Base-by-base conservation (phyloP, 2,888 invertebrate species). In the Pandemis heparana region DNA sequence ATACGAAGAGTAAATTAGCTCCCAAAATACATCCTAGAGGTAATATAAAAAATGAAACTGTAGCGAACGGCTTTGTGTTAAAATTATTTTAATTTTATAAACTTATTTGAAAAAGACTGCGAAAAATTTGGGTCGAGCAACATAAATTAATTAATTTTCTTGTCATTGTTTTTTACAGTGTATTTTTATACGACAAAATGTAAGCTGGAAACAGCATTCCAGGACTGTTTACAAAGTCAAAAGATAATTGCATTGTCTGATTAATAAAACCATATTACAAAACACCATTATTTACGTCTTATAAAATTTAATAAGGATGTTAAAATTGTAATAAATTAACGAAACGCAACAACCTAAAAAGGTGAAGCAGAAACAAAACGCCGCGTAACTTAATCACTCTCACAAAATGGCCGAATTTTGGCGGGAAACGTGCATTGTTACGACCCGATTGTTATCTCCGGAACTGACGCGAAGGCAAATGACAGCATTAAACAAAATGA, bases 401-500 rank as follows among this genome's bases (percentile, higher is more conserved):
- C 75, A 43, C 78, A 83, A 85, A 80, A 86, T 86, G 84, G 82
- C 83, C 81, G 75, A 78, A 75, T 81, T 84, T 84, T 81, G 82
- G 80, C 83, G 84, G 83, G 78, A 81, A 82, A 79, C 81, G 79
- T 74, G 77, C 76, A 76, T 76, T 80, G 76, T 77, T 77, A 72
- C 85, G 85, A 87, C 63, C 75, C 82, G 85, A 88, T 87, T 86
- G 78, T 53, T 67, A 73, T 77, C 77, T 79, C 74, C 76, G 82
- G 82, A 79, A 76, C 77, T 76, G 80, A 78, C 80, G 77, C 78
- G 79, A 79, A 81, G 78, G 82, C 83, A 85, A 87, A 87, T 83
- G 83, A 78, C 84, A 79, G 77, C 78, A 86, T 87, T 87, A 88
- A 83, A 76, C 75, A 77, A 78, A 86, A 80, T 83, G 82, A 86